Conservation (phyloP, 2,797 vertebrate genomes). For the Syncerus caffer region DNA sequence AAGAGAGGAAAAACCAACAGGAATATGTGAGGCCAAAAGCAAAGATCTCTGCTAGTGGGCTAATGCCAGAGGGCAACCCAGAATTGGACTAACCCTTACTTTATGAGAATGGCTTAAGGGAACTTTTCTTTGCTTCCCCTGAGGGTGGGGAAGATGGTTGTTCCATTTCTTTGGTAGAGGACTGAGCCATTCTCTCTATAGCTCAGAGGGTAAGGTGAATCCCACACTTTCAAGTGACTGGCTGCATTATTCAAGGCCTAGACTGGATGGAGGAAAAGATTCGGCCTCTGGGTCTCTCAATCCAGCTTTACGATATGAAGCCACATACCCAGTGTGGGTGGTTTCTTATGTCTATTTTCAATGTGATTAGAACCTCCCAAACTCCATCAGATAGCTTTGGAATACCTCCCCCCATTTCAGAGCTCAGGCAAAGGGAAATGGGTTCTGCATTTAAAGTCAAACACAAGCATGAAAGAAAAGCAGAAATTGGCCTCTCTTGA, state of each 20-base stretch:
- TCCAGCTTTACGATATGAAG: not conserved
- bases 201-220: not conserved
- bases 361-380: conserved; percentile 9
- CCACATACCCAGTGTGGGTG: not conserved
- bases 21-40: not conserved
- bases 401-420: not conserved
- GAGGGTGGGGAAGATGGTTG: not conserved
- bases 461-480: not conserved
- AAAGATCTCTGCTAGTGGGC: not conserved
- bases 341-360: conserved; percentile 15
- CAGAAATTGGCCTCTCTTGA: conserved; percentile 17
- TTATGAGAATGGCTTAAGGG: not conserved
- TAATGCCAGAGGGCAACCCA: not conserved
- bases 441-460: conserved; percentile 38
- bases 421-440: conserved; percentile 36
- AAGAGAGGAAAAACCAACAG: not conserved
- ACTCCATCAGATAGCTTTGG: not conserved
- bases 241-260: not conserved
- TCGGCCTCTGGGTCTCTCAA: not conserved
- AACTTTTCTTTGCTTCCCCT: not conserved
- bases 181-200: not conserved
- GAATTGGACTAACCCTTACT: not conserved
- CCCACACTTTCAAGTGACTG: not conserved
- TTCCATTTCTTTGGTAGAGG: not conserved
- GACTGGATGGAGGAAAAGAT: not conserved